Conservation (phyloP, 2,888 invertebrate species). For the Temnothorax rugatulus region DNA sequence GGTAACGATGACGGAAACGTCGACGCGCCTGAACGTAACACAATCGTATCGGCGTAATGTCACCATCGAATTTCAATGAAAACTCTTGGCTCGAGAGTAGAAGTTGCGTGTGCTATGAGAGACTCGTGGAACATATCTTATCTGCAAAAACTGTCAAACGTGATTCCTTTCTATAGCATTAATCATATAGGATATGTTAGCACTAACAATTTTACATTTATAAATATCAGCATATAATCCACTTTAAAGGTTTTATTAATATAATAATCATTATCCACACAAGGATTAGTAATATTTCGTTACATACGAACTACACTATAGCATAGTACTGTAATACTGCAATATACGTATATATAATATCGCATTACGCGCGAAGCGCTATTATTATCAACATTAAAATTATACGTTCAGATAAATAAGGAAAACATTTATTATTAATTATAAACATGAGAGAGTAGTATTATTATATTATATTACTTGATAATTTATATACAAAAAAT, state of each 20-base stretch:
- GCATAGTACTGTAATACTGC: not conserved
- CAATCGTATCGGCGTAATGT: constrained; percentile 54
- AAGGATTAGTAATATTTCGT: not conserved
- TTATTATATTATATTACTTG: not conserved
- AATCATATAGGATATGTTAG: not conserved
- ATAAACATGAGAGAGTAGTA: not conserved
- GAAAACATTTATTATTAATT: not conserved
- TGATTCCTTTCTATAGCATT: constrained; percentile 20
- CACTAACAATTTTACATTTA: not conserved
- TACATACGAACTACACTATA: not conserved
- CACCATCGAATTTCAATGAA: constrained; percentile 39
- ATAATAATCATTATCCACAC: not conserved
- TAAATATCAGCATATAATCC: not conserved
- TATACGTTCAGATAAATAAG: not conserved
- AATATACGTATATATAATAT: not conserved
- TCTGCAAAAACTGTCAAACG: constrained; percentile 32
- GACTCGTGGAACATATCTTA: not conserved
- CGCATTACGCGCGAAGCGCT: not conserved
- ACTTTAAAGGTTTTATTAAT: not conserved
- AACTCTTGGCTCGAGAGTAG: not conserved
- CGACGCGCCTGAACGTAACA: constrained; percentile 54
- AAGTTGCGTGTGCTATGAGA: constrained; percentile 11
- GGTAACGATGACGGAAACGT: constrained; percentile 67
- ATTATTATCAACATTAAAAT: constrained; percentile 15
- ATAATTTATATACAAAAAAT: not conserved